phyloP scores from a whole-genome alignment of 1,140 invertebrate species.

The Lucilia sericata region DNA sequence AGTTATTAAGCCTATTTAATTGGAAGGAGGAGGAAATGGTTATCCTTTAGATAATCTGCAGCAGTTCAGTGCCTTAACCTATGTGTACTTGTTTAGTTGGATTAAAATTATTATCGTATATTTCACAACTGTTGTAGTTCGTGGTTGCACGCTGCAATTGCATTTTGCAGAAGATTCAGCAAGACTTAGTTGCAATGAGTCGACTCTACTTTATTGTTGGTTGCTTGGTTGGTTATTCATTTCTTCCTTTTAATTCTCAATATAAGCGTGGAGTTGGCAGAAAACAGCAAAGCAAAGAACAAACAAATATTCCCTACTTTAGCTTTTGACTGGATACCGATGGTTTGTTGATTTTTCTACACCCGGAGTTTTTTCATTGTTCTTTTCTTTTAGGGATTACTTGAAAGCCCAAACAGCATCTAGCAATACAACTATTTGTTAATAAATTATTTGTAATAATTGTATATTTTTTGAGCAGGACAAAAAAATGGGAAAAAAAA shows the following conservation, averaged over 20 bases:
- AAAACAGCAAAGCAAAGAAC: not conserved
- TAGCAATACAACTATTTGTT: constrained; percentile 20
- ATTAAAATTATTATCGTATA: too few relatives aligned
- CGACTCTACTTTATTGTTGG: constrained; percentile 10
- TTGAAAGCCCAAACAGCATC: not conserved
- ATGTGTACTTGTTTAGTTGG: too few relatives aligned
- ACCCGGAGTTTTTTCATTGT: not conserved
- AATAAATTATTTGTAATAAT: constrained; percentile 39
- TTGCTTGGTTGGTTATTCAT: constrained; percentile 6
- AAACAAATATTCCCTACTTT: constrained; percentile 20
- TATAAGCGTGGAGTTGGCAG: not conserved
- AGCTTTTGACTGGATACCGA: not conserved
- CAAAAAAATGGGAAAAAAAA: not conserved
- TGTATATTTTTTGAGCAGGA: constrained; percentile 25
- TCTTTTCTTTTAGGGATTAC: not conserved
- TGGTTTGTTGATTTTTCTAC: not conserved
- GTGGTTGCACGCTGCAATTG: not conserved
- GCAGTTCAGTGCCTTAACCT: too few relatives aligned
- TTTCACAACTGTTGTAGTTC: not conserved
- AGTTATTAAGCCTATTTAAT: too few relatives aligned
- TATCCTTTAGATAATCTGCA: too few relatives aligned
- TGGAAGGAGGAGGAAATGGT: too few relatives aligned
- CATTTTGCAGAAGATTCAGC: not conserved
- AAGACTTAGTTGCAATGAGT: not conserved
- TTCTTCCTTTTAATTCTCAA: not conserved